phyloP scores from a whole-genome alignment of 2,888 invertebrate genomes.

The Digitonthophagus gazella region DNA sequence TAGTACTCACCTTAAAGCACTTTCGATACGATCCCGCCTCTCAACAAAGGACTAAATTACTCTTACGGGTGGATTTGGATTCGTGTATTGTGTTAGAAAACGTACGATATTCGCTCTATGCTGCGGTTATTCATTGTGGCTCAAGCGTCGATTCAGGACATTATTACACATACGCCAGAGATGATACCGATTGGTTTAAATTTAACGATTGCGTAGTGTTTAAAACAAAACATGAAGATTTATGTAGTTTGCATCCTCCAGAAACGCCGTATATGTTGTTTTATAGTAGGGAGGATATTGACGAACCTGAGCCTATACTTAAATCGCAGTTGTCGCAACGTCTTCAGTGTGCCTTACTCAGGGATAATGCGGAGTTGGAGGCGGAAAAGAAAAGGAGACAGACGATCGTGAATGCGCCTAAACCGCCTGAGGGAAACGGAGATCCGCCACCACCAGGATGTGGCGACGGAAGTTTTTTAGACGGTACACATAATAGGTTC shows the following conservation, averaged over 20 bases:
- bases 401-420: constrained; percentile 36
- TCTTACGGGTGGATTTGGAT: constrained; percentile 56
- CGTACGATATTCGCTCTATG: constrained; percentile 67
- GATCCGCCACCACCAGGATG: constrained; percentile 57
- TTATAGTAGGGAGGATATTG: constrained; percentile 56
- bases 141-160: constrained; percentile 82
- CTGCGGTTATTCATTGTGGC: constrained; percentile 83
- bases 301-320: constrained; percentile 42
- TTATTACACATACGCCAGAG: constrained; percentile 80
- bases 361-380: constrained; percentile 44
- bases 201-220: constrained; percentile 79
- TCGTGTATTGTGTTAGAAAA: constrained; percentile 27
- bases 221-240: constrained; percentile 58
- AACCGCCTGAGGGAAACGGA: constrained; percentile 46
- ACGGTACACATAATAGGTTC: constrained; percentile 45
- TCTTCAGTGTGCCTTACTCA: constrained; percentile 41
- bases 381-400: constrained; percentile 39
- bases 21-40: constrained; percentile 72
- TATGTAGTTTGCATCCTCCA: constrained; percentile 64
- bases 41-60: constrained; percentile 75
- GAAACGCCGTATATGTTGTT: constrained; percentile 84
- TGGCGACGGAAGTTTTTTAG: constrained; percentile 49
- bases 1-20: constrained; percentile 78
- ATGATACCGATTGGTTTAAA: constrained; percentile 70
- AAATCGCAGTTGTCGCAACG: constrained; percentile 39